phyloP scores from a whole-genome alignment of 2,113 vertebrate species.

The Sclerurus mexicanus region DNA sequence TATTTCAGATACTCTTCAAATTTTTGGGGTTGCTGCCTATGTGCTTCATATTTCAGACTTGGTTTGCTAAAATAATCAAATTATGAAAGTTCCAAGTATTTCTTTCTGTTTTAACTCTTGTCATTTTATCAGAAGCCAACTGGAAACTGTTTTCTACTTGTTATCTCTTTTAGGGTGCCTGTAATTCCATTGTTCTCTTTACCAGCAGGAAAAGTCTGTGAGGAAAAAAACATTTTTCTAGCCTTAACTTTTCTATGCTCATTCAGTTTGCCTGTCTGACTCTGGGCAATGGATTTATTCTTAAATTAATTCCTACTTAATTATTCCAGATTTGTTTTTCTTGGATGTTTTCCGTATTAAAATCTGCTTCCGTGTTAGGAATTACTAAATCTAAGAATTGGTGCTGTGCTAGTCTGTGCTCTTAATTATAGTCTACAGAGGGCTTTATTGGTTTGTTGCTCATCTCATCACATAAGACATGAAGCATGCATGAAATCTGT shows the following conservation, averaged over 20 bases:
- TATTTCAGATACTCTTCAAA: constrained; percentile 17
- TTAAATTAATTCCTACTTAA: background rate
- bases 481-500: background rate
- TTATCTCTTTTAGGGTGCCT: background rate
- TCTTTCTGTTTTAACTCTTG: background rate
- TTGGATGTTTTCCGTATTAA: background rate
- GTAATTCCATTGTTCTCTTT: background rate
- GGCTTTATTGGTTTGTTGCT: background rate
- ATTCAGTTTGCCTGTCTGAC: background rate
- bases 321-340: background rate
- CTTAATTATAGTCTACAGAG: background rate
- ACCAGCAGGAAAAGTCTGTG: background rate
- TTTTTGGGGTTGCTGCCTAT: background rate
- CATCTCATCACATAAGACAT: background rate
- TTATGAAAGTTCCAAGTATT: background rate
- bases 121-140: background rate
- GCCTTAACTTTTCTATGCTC: background rate
- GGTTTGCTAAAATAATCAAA: background rate
- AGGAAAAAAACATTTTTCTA: background rate
- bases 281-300: background rate
- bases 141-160: background rate
- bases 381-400: background rate
- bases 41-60: background rate
- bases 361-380: background rate
- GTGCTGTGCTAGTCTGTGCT: background rate